Evolutionary conservation across 2,797 vertebrate species (phyloP), one percentile per base, ranked within the genome.

Genomic region (Bradypus variegatus): DNA sequence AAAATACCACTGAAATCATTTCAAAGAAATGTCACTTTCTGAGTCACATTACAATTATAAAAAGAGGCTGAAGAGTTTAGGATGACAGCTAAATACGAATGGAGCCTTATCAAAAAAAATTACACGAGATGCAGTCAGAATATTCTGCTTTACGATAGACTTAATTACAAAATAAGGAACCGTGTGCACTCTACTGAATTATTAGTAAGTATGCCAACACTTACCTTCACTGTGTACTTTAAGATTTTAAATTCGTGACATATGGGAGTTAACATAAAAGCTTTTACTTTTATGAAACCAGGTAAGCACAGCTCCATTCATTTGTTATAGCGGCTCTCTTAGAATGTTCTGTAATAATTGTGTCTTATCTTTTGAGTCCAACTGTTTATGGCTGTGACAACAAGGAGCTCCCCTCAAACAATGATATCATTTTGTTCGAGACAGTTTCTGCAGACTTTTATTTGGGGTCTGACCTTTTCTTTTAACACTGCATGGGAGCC

Each of bases 321-420:
- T 82, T 60, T 50, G 82, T 85, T 80, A 88, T 38, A 90, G 86
- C 50, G 13, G 72, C 69, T 91, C 82, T 82, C 90, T 95, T 55
- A 95, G 94, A 93, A 86, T 33, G 1, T 41, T 62, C 73, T 65
- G 8, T 23, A 77, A 70, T 83, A 48, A 92, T 41, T 81, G n/a
- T 31, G 89, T 73, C 89, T 94, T 92, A 95, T 95, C 91, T 91
- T 91, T 91, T 78, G 62, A 58, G 88, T 75, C 89, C 88, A 89
- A 93, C 92, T 73, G 91, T 93, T 91, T 77, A 91, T 86, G 88
- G 70, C 93, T 80, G 11, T 60, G 87, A 80, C 80, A 82, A 94
- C 91, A 94, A 88, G 91, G 86, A 13, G n/a, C 45, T 88, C 55
- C 62, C 75, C 72, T 82, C 86, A 70, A 48, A 95, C 96, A 94